These are phyloP conservation scores for Trichoplusia ni DNA, from an alignment of 1,140 invertebrate genomes.

Conservation along the genomic window DNA sequence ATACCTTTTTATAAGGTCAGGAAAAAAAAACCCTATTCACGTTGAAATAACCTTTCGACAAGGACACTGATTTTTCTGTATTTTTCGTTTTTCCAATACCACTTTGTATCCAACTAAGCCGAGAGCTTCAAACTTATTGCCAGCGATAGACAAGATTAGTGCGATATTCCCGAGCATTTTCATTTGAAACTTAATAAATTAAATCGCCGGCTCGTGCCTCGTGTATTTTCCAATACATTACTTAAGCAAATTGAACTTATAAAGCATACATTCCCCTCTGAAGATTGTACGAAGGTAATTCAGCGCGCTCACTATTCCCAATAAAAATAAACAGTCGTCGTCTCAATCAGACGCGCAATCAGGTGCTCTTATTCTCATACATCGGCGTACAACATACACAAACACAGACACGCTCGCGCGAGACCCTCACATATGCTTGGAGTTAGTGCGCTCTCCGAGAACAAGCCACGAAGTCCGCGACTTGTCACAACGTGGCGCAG, in stretches of 20 bases:
- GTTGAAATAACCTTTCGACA: too few species aligned
- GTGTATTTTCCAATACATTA: constrained; percentile 31
- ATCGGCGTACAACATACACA: constrained; percentile 6
- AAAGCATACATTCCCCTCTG: constrained; percentile 25
- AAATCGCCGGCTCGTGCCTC: constrained; percentile 2
- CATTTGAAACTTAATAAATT: constrained; percentile 27
- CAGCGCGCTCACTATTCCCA: constrained; percentile 39
- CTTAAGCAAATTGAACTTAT: constrained; percentile 33
- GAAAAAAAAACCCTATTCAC: too few species aligned
- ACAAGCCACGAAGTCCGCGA: constrained; percentile 41
- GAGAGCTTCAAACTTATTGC: background rate
- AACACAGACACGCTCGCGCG: constrained; percentile 25
- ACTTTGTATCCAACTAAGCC: too few species aligned
- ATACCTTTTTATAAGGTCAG: too few species aligned
- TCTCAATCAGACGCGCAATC: constrained; percentile 69
- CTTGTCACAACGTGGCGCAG: background rate
- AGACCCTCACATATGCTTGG: constrained; percentile 42
- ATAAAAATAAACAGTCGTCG: constrained; percentile 55
- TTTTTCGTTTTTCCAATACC: too few species aligned
- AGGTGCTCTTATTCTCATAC: constrained; percentile 66
- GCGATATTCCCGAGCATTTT: background rate
- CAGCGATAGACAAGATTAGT: constrained; percentile 4
- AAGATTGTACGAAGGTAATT: constrained; percentile 59
- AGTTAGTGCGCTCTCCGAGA: constrained; percentile 46
- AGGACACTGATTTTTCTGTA: too few species aligned